Base-by-base conservation (phyloP, 2,113 vertebrate species). In the Hepsetus odoe region DNA sequence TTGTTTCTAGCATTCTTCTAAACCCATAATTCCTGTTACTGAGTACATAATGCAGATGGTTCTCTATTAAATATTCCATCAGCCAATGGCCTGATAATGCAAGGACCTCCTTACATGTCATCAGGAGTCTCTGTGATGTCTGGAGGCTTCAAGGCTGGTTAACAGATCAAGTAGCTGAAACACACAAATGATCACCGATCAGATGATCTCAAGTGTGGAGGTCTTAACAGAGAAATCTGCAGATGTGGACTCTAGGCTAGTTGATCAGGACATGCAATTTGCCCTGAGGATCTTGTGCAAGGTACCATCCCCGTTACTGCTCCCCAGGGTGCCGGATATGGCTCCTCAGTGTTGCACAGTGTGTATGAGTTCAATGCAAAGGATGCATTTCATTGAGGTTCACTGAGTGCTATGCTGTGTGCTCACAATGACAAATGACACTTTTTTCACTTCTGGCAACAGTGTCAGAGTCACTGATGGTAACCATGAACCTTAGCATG, bases 101-200 rank as follows among this genome's bases (percentile, higher is more conserved):
- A 80, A 11, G 20, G 55, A 84, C 88, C 80, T 83, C 76, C 85
- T 87, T 86, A 85, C 87, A 91, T 83, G 86, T 91, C 88, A 87
- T 82, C 77, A 51, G 78, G 12, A 28, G 81, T 22, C 86, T 87
- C 85, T 12, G 18, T 84, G 81, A 84, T 49, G 85, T 90, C 84
- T 88, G 86, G 40, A 78, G 81, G 85, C 86, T 87, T 85, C 82
- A 87, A 74, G 69, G 59, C 85, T 74, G 65, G 38, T 65, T 74
- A 81, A 79, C 85, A 83, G 76, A 81, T 85, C 56, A 59, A 86
- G 74, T 49, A 49, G 18, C 11, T 81, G 22, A 83, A 83, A 86
- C 87, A 85, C 83, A 73, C 16, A 14, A 44, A 58, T 72, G 87
- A 88, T 49, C 18, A 44, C 42, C 16, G 42, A 44, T 44, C 12